Evolutionary conservation across 2,797 vertebrate genomes (phyloP).

Genomic region (Chaetodon trifasciatus): DNA sequence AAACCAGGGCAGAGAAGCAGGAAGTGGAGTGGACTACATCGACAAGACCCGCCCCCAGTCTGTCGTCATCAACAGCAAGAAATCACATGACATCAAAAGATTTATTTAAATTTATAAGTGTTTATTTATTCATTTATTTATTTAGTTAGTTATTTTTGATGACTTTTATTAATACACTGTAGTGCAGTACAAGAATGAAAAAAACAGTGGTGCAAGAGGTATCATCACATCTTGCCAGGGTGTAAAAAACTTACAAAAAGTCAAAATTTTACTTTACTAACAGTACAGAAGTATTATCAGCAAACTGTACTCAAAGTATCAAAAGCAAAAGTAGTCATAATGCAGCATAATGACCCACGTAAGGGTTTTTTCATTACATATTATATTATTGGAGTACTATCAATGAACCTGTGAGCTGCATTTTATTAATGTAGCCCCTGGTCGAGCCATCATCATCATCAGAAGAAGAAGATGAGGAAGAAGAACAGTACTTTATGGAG

Average conservation of each 20-base stretch:
- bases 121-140: too few species aligned
- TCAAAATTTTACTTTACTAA: not conserved
- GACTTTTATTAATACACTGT: not conserved
- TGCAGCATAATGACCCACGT: not conserved
- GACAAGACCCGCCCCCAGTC: constrained; percentile 23
- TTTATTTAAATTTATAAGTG: not conserved
- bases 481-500: too few species aligned
- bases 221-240: not conserved
- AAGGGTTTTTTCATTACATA: not conserved
- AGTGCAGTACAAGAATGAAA: not conserved
- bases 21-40: constrained; percentile 79
- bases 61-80: constrained; percentile 48
- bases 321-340: too few species aligned
- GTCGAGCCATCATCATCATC: too few species aligned
- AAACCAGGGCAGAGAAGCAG: constrained; percentile 76
- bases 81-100: constrained; percentile 40
- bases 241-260: not conserved
- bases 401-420: too few species aligned
- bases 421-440: not conserved
- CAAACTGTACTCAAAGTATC: not conserved
- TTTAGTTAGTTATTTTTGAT: not conserved
- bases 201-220: not conserved
- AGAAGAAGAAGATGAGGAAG: too few species aligned
- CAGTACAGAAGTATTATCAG: not conserved
- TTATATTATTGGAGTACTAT: not conserved